These are phyloP conservation scores for Parnassius glacialis DNA, from an alignment of 2,888 invertebrate species.

Conservation along the genomic window DNA sequence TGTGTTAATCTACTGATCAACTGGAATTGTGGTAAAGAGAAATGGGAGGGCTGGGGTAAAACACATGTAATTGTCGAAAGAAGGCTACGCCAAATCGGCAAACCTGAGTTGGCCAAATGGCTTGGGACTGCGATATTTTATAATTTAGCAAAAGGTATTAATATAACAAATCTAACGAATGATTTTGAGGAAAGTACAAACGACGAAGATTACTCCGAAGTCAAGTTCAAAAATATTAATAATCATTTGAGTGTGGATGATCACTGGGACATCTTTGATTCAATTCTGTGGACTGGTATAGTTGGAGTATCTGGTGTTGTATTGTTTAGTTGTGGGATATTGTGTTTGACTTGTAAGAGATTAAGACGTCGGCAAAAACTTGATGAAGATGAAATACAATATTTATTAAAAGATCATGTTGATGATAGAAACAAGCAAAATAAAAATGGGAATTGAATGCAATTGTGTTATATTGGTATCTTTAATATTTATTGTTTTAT, in stretches of 20 bases:
- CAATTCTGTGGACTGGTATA: slow-evolving; percentile 42
- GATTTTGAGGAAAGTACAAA: slow-evolving; percentile 34
- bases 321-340: slow-evolving; percentile 32
- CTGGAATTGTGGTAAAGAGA: slow-evolving; percentile 72
- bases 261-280: slow-evolving; percentile 49
- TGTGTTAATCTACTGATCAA: slow-evolving; percentile 80
- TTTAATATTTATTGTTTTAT: too few relatives aligned
- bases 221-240: slow-evolving; percentile 1
- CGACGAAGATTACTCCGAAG: slow-evolving; percentile 15
- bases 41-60: slow-evolving; percentile 76
- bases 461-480: too few relatives aligned
- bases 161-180: slow-evolving; percentile 46
- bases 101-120: slow-evolving; percentile 82
- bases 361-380: slow-evolving; percentile 12
- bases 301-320: slow-evolving; percentile 36
- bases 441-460: too few relatives aligned
- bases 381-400: slow-evolving; percentile 27
- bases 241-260: slow-evolving; percentile 27
- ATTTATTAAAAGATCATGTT: slow-evolving; percentile 15
- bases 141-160: slow-evolving; percentile 73
- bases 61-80: slow-evolving; percentile 78
- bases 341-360: slow-evolving; percentile 26
- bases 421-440: background rate
- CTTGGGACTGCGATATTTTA: slow-evolving; percentile 79
- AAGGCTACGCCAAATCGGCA: slow-evolving; percentile 81